A percentile compares a stretch with the other conserved stretches of the same genome.
Evolutionary conservation across 2,797 vertebrate species (phyloP).

Genomic region (Perdix hodgsoniae): DNA sequence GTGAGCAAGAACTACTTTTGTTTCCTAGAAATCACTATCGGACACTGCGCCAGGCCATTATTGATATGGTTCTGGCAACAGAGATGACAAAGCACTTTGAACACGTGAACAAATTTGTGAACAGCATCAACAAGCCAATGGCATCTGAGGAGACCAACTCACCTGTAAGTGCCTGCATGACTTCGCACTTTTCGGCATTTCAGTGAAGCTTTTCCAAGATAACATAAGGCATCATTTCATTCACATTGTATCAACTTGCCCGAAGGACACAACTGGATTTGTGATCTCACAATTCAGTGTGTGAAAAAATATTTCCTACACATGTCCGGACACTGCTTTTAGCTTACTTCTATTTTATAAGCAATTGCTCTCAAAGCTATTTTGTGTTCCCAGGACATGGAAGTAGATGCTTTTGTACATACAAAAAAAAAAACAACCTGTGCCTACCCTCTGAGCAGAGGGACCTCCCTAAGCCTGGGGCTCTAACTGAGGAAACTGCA

Average conservation of each 20-base stretch:
- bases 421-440: neutral
- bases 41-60: slow-evolving; percentile 85
- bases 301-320: neutral
- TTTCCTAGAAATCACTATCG: slow-evolving; percentile 83
- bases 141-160: slow-evolving; percentile 77
- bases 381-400: neutral
- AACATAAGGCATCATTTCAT: neutral
- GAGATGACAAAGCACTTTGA: slow-evolving; percentile 89
- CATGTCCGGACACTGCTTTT: neutral
- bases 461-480: neutral
- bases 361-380: neutral
- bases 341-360: neutral
- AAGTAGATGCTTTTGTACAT: neutral
- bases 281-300: neutral
- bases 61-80: slow-evolving; percentile 88
- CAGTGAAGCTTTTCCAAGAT: neutral
- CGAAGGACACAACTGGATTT: neutral
- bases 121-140: slow-evolving; percentile 85
- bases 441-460: neutral
- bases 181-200: neutral
- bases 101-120: slow-evolving; percentile 88
- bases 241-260: neutral
- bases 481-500: neutral
- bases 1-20: slow-evolving; percentile 7
- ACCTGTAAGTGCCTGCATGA: slow-evolving; percentile 16